phyloP scores from a whole-genome alignment of 1,140 invertebrate genomes.

The Drosophila setifemur region DNA sequence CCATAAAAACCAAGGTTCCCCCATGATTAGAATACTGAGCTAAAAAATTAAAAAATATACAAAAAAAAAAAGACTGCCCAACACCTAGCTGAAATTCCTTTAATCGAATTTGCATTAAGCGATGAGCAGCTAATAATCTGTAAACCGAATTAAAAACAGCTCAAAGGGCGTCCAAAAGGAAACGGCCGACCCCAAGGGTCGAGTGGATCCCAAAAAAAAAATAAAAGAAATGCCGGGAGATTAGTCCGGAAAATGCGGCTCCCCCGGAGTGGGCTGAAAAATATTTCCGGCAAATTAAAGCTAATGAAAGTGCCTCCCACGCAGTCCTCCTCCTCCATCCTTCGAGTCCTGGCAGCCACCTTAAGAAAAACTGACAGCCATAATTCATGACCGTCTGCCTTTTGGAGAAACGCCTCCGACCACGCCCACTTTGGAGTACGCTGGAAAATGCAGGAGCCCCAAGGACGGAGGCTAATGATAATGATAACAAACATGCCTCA shows the following conservation, averaged over 20 bases:
- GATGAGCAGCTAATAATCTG: constrained; percentile 80
- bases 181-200: constrained; percentile 48
- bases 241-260: constrained; percentile 9
- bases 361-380: constrained; percentile 76
- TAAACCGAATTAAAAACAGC: constrained; percentile 75
- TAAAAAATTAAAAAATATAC: neutral
- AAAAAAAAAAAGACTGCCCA: neutral
- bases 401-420: constrained; percentile 2
- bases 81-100: constrained; percentile 48
- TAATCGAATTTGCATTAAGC: constrained; percentile 75
- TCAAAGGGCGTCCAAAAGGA: constrained; percentile 55
- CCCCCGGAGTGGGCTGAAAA: constrained; percentile 37
- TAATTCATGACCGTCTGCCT: constrained; percentile 67
- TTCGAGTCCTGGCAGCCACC: constrained; percentile 29
- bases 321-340: neutral
- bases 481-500: constrained; percentile 78
- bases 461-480: constrained; percentile 61
- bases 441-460: constrained; percentile 64
- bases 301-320: constrained; percentile 74
- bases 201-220: neutral
- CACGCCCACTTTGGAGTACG: constrained; percentile 16
- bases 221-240: constrained; percentile 25
- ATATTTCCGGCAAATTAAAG: constrained; percentile 81
- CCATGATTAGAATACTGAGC: constrained; percentile 8
- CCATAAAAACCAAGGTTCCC: constrained; percentile 3